A percentile compares a stretch with the other conserved stretches of the same genome.
Evolutionary conservation across 2,888 invertebrate species (phyloP).

Genomic region (Epiblema foenella): DNA sequence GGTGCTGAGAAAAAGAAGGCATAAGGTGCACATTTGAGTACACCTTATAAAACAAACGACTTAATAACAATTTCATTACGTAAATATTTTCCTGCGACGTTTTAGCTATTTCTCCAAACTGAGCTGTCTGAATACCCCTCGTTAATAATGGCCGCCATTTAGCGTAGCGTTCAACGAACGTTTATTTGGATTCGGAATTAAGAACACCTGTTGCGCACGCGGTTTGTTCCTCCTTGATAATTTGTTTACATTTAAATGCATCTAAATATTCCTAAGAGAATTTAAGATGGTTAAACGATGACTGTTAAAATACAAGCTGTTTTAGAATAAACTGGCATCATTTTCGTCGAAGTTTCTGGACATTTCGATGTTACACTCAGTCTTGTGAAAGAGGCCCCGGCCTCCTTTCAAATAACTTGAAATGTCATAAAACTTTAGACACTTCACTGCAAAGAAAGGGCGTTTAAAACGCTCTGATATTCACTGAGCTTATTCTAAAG

Average conservation of each 20-base stretch:
- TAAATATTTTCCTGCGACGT: not conserved
- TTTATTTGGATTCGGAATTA: slow-evolving; percentile 77
- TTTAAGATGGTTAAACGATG: not conserved
- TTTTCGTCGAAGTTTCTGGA: no score
- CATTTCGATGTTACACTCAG: no score
- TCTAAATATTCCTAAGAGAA: slow-evolving; percentile 54
- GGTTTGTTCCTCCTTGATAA: slow-evolving; percentile 57
- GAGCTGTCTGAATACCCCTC: slow-evolving; percentile 8
- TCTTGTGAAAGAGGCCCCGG: no score
- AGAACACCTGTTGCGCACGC: slow-evolving; percentile 73
- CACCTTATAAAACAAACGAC: not conserved
- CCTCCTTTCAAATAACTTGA: no score
- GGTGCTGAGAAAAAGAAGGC: no score
- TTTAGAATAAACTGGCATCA: no score
- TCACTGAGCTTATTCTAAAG: no score
- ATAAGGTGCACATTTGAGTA: no score
- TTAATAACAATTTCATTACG: not conserved
- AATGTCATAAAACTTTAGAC: no score
- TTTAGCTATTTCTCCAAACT: not conserved
- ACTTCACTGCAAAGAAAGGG: no score
- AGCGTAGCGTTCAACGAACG: slow-evolving; percentile 59
- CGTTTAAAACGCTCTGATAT: no score
- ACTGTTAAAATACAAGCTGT: not conserved
- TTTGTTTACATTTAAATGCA: slow-evolving; percentile 76
- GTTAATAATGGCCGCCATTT: slow-evolving; percentile 59